phyloP scores from a whole-genome alignment of 2,888 invertebrate genomes.

The Synergus laeviventris region DNA sequence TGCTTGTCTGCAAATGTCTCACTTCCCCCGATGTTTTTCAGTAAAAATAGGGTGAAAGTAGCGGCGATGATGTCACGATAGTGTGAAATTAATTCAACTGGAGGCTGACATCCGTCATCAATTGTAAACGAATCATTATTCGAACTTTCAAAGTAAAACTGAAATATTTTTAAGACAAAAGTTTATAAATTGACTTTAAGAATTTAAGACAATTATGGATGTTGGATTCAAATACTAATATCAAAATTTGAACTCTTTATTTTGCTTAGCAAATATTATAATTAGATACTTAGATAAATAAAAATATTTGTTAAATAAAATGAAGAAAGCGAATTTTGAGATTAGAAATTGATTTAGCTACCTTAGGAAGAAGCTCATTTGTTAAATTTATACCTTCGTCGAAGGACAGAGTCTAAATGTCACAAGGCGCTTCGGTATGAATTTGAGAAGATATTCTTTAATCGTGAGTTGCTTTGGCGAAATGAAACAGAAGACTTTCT shows the following conservation, averaged over 20 bases:
- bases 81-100: slow-evolving; percentile 87
- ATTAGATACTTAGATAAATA: too few species aligned
- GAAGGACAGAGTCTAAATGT: slow-evolving; percentile 96
- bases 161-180: slow-evolving; percentile 56
- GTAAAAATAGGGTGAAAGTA: slow-evolving; percentile 92
- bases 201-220: too few species aligned
- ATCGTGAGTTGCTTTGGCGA: slow-evolving; percentile 94
- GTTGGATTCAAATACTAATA: too few species aligned
- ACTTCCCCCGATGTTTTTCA: slow-evolving; percentile 96
- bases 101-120: slow-evolving; percentile 94
- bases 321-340: too few species aligned
- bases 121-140: slow-evolving; percentile 85
- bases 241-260: too few species aligned
- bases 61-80: slow-evolving; percentile 95
- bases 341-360: not conserved
- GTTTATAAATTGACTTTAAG: not conserved
- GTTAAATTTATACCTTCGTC: slow-evolving; percentile 84
- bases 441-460: slow-evolving; percentile 94
- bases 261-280: too few species aligned
- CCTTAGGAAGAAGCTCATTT: slow-evolving; percentile 32
- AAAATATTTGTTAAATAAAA: too few species aligned
- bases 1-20: slow-evolving; percentile 92
- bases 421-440: slow-evolving; percentile 93
- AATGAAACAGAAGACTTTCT: slow-evolving; percentile 93
- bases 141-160: slow-evolving; percentile 82